Conservation (phyloP, 2,888 invertebrate species). For the Netelia fuscicornis region DNA sequence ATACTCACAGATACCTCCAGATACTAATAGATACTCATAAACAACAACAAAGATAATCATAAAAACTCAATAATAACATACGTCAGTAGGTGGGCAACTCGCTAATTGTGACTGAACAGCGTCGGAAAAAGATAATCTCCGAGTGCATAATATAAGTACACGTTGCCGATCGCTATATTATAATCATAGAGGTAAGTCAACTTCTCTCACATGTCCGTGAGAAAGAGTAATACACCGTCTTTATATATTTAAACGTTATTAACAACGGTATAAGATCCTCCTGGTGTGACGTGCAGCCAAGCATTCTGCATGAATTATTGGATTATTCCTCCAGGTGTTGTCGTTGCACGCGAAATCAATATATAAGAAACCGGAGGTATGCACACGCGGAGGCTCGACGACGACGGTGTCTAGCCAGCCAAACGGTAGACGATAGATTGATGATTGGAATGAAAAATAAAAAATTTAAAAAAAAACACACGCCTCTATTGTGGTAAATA, state of each 20-base stretch:
- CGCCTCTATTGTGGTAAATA: constrained; percentile 1
- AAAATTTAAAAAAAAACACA: background rate
- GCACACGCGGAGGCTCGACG: background rate
- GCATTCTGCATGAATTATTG: constrained; percentile 43
- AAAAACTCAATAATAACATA: too few species aligned
- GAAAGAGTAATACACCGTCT: constrained; percentile 11
- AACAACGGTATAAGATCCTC: constrained; percentile 8
- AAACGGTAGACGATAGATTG: constrained; percentile 17
- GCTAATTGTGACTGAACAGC: too few species aligned
- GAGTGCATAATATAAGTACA: background rate
- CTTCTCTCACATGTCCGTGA: constrained; percentile 36
- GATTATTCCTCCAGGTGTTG: constrained; percentile 34
- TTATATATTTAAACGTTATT: background rate
- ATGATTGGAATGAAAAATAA: constrained; percentile 12
- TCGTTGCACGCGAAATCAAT: background rate
- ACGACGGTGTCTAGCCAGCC: background rate
- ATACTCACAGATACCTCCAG: too few species aligned
- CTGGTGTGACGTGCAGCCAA: constrained; percentile 12
- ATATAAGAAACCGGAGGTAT: constrained; percentile 48
- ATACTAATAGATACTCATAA: too few species aligned
- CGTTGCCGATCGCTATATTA: background rate
- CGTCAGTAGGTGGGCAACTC: too few species aligned
- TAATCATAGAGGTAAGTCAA: constrained; percentile 30
- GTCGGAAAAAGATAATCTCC: too few species aligned
- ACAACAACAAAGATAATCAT: too few species aligned